Evolutionary conservation across 2,113 vertebrate species (phyloP).

Genomic region (Danionella cerebrum): DNA sequence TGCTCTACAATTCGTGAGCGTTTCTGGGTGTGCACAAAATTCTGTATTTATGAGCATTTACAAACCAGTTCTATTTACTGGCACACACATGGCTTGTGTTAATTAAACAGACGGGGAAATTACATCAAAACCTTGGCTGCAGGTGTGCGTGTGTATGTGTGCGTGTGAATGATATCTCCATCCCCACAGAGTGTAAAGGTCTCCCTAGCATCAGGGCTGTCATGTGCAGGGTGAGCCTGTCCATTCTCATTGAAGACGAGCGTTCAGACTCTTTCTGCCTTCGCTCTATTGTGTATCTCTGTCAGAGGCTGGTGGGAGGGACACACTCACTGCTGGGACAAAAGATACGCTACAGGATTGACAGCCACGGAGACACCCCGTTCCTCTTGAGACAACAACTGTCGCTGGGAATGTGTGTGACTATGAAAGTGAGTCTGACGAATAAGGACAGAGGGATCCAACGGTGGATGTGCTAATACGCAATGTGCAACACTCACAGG

Average conservation of each 20-base stretch:
- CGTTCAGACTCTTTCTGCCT: conserved; percentile 51
- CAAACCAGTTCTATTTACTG: conserved; percentile 46
- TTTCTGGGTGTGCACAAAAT: no score
- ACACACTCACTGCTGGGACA: conserved; percentile 50
- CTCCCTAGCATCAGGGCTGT: conserved; percentile 29
- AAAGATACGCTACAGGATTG: conserved; percentile 58
- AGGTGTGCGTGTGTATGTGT: not conserved
- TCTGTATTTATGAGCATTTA: conserved; percentile 14
- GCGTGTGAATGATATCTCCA: conserved; percentile 7
- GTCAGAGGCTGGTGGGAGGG: conserved; percentile 33
- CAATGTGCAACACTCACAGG: not conserved
- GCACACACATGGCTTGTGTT: conserved; percentile 20
- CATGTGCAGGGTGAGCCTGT: conserved; percentile 42
- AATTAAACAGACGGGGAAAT: conserved; percentile 31
- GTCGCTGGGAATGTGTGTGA: conserved; percentile 44
- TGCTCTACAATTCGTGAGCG: no score
- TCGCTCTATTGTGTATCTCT: conserved; percentile 51
- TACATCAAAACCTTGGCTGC: not conserved
- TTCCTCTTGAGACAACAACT: conserved; percentile 53
- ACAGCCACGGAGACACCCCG: conserved; percentile 49
- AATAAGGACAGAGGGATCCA: conserved; percentile 34
- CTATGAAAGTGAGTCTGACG: conserved; percentile 15
- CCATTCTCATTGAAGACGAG: conserved; percentile 51
- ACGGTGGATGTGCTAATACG: conserved; percentile 21
- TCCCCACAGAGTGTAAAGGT: not conserved